Conservation (phyloP, 1,140 invertebrate genomes). For the Lithobius niger region DNA sequence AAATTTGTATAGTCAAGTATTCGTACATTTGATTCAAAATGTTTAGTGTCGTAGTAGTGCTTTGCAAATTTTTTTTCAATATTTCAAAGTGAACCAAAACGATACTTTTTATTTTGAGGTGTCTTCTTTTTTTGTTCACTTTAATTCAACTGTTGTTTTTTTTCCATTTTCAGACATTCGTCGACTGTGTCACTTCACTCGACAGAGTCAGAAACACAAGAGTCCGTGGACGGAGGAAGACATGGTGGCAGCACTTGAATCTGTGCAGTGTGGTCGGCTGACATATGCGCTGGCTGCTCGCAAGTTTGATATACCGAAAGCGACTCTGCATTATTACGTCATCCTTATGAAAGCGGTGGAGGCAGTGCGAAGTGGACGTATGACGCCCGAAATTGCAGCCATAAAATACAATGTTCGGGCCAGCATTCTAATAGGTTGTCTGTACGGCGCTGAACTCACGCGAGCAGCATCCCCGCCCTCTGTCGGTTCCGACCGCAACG, state of each 20-base stretch:
- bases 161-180: conserved; percentile 10
- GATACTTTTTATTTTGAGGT: no score
- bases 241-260: conserved; percentile 10
- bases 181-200: conserved; percentile 11
- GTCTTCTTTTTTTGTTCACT: no score
- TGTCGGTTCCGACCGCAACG: no score
- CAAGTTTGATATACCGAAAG: conserved; percentile 12
- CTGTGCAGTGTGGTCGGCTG: conserved; percentile 10
- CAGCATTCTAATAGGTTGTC: conserved; percentile 6
- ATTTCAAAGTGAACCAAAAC: no score
- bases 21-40: no score
- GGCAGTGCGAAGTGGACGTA: conserved; percentile 11
- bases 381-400: conserved; percentile 12
- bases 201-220: conserved; percentile 12
- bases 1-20: no score
- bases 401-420: conserved; percentile 12
- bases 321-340: conserved; percentile 12
- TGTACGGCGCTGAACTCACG: not conserved
- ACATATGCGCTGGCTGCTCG: conserved; percentile 11
- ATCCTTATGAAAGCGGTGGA: conserved; percentile 13
- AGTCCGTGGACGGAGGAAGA: conserved; percentile 12
- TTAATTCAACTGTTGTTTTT: no score
- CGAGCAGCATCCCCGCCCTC: not conserved
- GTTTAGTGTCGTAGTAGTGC: no score
- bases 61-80: no score